Evolutionary conservation across 2,113 vertebrate species (phyloP), one percentile per base, ranked within the genome.

Genomic region (Syngnathus floridae): DNA sequence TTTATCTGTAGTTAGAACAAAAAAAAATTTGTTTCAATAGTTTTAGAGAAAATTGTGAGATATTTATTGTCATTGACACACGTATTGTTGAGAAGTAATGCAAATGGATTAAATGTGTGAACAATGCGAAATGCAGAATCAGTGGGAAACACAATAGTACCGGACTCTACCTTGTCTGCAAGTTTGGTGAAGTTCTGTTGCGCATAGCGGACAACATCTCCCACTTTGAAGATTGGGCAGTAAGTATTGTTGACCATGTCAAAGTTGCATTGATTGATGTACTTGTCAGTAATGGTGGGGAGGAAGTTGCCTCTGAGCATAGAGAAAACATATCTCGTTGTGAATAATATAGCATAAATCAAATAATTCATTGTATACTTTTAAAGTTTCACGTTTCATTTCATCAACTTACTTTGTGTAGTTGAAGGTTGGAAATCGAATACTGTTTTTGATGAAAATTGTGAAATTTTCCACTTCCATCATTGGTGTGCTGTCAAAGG

Each of bases 401-500:
- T 5, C 17, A 59, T 22, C 12, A 9, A 43, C 59, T 61, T 84
- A 96, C 95, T 94, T 97, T 70, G 93, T 93, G 49, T 97, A 96
- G 81, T 94, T 92, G 55, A 98, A 98, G 59, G 89, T 90, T 0
- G 95, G 96, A 73, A 98, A 98, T 12, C 94, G 93, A 74, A 98
- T 93, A 83, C 94, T 98, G 82, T 98, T 98, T 87, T 98, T 98
- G 76, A 98, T 95, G 77, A 97, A 94, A 73, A 98, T 93, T 1
- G 95, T 97, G 86, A 98, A 98, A 79, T 97, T 94, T 69, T 96
- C 93, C 0, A 95, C 94, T 80, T 95, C 95, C 86, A 89, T 90
- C 93, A 98, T 94, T 65, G 93, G 67, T 0, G 88, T 89, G 37
- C 95, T 95, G 79, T 69, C 12, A 60, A 41, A 68, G 5, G 41